Conservation (phyloP, 2,888 invertebrate species). For the Netelia inedita region DNA sequence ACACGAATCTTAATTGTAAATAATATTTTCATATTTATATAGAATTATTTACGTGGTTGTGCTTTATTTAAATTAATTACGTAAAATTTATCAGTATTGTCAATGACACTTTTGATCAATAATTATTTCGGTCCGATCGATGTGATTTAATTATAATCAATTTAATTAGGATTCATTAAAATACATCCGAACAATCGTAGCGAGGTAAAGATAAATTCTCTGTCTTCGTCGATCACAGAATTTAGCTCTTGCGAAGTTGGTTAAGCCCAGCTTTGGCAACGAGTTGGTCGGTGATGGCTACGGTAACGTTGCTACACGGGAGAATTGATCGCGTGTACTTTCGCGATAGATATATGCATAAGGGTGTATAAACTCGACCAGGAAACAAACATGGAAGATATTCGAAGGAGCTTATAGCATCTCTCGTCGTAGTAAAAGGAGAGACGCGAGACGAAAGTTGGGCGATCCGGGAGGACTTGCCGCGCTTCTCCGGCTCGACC, state of each 20-base stretch:
- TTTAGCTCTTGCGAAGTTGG: constrained; percentile 40
- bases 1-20: too few relatives aligned
- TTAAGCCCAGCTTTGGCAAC: constrained; percentile 19
- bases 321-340: constrained; percentile 44
- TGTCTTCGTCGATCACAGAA: constrained; percentile 2
- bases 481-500: constrained; percentile 53
- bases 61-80: too few relatives aligned
- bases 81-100: too few relatives aligned
- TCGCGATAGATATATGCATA: neutral
- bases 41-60: too few relatives aligned
- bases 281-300: constrained; percentile 41
- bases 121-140: neutral
- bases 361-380: neutral
- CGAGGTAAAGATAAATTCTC: neutral
- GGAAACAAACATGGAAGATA: constrained; percentile 20
- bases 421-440: constrained; percentile 26
- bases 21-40: too few relatives aligned
- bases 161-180: too few relatives aligned
- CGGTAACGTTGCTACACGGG: constrained; percentile 32
- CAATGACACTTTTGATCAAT: neutral
- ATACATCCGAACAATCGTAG: neutral
- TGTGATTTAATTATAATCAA: too few relatives aligned
- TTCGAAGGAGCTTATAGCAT: constrained; percentile 46
- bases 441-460: constrained; percentile 59
- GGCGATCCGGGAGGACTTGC: constrained; percentile 30